Conservation (phyloP, 2,888 invertebrate species). For the Heliconius aoede region DNA sequence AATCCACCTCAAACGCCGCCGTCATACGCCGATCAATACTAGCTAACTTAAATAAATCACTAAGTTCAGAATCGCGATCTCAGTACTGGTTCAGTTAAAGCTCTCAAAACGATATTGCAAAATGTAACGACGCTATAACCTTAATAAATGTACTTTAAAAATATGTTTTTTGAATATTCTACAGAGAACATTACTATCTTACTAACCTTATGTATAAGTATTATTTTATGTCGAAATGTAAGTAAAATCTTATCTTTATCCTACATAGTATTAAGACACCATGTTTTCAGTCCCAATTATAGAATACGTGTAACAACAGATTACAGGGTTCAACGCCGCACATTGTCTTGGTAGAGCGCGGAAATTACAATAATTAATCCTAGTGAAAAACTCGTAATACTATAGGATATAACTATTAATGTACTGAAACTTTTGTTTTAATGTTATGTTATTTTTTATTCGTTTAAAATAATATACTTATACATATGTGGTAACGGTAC, state of each 20-base stretch:
- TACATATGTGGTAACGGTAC: background rate
- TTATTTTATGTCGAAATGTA: background rate
- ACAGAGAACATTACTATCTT: background rate
- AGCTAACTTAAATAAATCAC: slow-evolving; percentile 78
- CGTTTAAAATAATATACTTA: background rate
- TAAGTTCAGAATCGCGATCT: slow-evolving; percentile 61
- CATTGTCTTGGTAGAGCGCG: background rate
- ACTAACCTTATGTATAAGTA: background rate
- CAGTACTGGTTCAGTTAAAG: slow-evolving; percentile 42
- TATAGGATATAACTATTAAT: too few species aligned
- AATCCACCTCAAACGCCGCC: slow-evolving; percentile 65
- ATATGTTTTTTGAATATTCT: background rate
- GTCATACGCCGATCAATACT: slow-evolving; percentile 73
- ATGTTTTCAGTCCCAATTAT: background rate
- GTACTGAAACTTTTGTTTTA: too few species aligned
- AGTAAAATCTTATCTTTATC: background rate
- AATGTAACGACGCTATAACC: slow-evolving; percentile 1
- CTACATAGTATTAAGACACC: background rate
- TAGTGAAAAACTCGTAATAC: background rate
- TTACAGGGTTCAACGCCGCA: background rate
- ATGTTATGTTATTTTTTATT: too few species aligned
- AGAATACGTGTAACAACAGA: too few species aligned
- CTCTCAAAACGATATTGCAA: slow-evolving; percentile 14
- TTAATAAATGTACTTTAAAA: background rate
- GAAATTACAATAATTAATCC: background rate